Base-by-base conservation (phyloP, 2,113 vertebrate species). In the Prunella himalayana region DNA sequence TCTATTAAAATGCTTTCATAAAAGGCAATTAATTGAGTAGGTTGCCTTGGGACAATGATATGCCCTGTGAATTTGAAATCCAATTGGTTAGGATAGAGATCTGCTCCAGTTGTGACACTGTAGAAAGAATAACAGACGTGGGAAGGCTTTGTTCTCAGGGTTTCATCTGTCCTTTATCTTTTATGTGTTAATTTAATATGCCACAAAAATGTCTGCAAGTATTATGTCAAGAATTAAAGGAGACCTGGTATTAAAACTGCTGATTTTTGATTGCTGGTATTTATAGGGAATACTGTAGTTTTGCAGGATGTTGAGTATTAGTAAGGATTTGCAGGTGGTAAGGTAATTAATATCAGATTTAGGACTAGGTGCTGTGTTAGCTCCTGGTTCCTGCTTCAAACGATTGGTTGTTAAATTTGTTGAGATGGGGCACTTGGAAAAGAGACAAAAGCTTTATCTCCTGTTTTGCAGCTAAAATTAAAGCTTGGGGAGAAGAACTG, bases 1-100 rank as follows among this genome's bases (percentile, higher is more conserved):
- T 81, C 82, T 86, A n/a, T 91, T 90, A 59, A 94, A 95, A 93
- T 81, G n/a, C 60, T 83, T 86, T 96, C 86, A 92, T 94, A 56
- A 88, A 88, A 86, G 76, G 51, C 60, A 78, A 5, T 70, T 13
- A 81, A 63, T 88, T 47, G 49, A 51, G 82, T 77, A 64, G 86
- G 60, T 70, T 78, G 51, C 86, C 51, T 64, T 88, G 86, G 76
- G 88, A 95, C 82, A 81, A 21, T 44, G 88, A 92, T 96, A 88
- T 35, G 51, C 28, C 47, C 81, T 83, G 72, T 68, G 64, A 86
- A 77, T 90, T 78, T 83, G 42, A 78, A 93, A 64, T 83, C 64
- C 51, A 59, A 5, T 70, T 92, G 51, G 50, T 59, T 64, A 68
- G 72, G 91, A 81, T 93, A 86, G 92, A 73, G 86, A 93, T 94